phyloP scores from a whole-genome alignment of 2,113 vertebrate species.

The Phasianus colchicus region DNA sequence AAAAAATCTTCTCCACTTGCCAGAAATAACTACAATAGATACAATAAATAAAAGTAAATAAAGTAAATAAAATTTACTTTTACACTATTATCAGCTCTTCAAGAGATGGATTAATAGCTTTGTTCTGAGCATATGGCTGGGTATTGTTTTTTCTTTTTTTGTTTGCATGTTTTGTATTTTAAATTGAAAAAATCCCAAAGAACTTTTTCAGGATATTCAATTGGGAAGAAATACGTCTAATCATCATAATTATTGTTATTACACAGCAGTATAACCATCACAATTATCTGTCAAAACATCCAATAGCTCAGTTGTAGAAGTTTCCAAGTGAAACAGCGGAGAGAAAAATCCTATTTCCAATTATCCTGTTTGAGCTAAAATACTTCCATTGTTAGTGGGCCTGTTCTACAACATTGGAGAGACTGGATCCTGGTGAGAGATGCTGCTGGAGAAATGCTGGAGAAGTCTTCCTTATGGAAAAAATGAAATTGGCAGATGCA shows the following conservation, averaged over 20 bases:
- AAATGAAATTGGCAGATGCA: background rate
- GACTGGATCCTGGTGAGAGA: background rate
- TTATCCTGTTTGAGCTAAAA: background rate
- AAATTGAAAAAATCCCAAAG: background rate
- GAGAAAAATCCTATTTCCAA: slow-evolving; percentile 34
- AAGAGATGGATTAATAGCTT: background rate
- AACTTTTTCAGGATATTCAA: background rate
- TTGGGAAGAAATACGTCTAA: background rate
- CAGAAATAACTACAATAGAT: background rate
- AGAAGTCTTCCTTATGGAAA: background rate
- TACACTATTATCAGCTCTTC: background rate
- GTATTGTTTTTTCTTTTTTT: background rate
- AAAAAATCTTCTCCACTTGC: background rate
- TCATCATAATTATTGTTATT: background rate
- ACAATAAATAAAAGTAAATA: background rate
- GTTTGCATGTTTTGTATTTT: background rate
- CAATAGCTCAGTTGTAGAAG: background rate
- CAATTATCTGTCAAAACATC: background rate
- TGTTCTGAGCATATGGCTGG: background rate
- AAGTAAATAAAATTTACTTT: background rate
- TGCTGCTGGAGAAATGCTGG: background rate
- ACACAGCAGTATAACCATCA: background rate
- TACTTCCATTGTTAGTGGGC: background rate
- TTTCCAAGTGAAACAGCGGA: fast-evolving
- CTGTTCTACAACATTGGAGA: background rate